Base-by-base conservation (phyloP, 2,797 vertebrate genomes). In the Rhinoraja longicauda region DNA sequence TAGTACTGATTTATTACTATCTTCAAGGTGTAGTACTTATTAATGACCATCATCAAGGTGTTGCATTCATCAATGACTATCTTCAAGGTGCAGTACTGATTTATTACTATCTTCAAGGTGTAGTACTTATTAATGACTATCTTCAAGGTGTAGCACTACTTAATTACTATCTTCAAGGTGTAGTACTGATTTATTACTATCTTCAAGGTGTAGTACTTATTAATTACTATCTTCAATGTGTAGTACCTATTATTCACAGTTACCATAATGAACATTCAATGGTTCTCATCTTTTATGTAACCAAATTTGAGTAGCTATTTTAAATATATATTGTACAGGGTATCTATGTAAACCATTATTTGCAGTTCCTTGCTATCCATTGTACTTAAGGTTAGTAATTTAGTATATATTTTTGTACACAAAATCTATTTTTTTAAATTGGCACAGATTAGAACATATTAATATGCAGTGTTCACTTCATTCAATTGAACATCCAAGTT, bases 21-120 rank as follows among this genome's bases (percentile, higher is more conserved):
- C 45, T 53, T 53, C 45, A 53, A 53, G 45, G 4, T 53, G 45
- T 53, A 45, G 45, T 53, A 53, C 45, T 45, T 1, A 45, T 45
- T 45, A 1, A 45, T 45, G 45, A 45, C 45, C 45, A 45, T 45
- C 45, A 45, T 2, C 45, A 45, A 45, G 45, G 45, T 45, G 45
- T 1, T 45, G 45, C 45, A 1, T 1, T 45, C 1, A 45, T 45
- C 45, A 1, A 45, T 45, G 45, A 45, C 45, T 45, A 86, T 4
- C 70, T 70, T 57, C 24, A 73, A 29, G 64, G n/a, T 36, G 93
- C 93, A 90, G 93, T 86, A 88, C 59, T 64, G n/a, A n/a, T n/a
- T n/a, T n/a, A n/a, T n/a, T n/a, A n/a, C n/a, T n/a, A n/a, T n/a
- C 59, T 53, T 53, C 45, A 53, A 53, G 45, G 45, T 53, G 45